phyloP scores from a whole-genome alignment of 2,797 vertebrate species.

The Alfaro cultratus region DNA sequence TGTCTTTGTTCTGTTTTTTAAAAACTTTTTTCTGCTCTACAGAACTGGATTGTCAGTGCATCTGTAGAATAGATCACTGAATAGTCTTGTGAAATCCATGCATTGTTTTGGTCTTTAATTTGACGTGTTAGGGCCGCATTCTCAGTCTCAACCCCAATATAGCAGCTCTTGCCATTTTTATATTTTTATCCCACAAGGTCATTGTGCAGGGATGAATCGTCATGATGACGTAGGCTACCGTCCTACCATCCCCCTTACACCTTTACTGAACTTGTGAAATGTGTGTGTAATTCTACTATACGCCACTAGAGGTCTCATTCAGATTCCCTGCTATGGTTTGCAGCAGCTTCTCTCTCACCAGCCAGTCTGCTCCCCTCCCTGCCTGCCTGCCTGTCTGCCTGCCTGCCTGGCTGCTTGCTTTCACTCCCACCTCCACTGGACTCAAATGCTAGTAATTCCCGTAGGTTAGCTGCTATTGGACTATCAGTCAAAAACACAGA shows the following conservation, averaged over 20 bases:
- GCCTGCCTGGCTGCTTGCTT: constrained; percentile 22
- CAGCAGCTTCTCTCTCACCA: constrained; percentile 31
- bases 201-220: constrained; percentile 57
- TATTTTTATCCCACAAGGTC: constrained; percentile 77
- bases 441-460: constrained; percentile 71
- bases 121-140: neutral
- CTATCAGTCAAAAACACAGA: constrained; percentile 48
- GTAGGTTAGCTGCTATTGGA: constrained; percentile 58
- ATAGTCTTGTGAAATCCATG: neutral
- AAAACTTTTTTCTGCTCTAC: neutral
- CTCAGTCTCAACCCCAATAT: constrained; percentile 5
- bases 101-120: neutral
- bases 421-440: constrained; percentile 54
- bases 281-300: constrained; percentile 39
- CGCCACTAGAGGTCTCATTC: constrained; percentile 63
- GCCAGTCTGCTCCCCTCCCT: constrained; percentile 18
- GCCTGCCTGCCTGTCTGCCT: constrained; percentile 10
- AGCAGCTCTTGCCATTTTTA: constrained; percentile 31
- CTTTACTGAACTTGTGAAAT: constrained; percentile 32
- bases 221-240: constrained; percentile 58
- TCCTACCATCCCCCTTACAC: constrained; percentile 29
- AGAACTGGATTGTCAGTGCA: neutral
- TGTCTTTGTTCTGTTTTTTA: neutral
- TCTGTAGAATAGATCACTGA: neutral
- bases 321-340: constrained; percentile 21